Evolutionary conservation across 2,888 invertebrate genomes (phyloP).

Genomic region (Aphidoletes aphidimyza): DNA sequence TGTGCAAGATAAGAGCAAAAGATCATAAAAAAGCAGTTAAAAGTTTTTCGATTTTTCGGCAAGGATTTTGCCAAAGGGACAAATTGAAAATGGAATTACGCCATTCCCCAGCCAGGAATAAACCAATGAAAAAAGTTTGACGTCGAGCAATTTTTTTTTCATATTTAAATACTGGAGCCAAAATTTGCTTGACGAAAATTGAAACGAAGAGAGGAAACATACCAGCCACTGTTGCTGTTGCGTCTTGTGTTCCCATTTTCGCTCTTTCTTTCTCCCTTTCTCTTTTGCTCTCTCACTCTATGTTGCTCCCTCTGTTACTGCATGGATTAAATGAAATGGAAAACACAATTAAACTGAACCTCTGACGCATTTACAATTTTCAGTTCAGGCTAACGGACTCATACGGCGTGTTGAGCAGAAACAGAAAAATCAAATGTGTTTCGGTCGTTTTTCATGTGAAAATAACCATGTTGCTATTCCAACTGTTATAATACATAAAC

Average conservation of each 20-base stretch:
- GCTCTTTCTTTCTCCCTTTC: no score
- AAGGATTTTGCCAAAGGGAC: conserved; percentile 51
- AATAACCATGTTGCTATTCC: neutral
- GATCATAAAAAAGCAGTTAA: neutral
- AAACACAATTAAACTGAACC: conserved; percentile 17
- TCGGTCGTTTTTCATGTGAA: neutral
- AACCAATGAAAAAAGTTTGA: neutral
- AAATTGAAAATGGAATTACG: conserved; percentile 50
- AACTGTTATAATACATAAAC: neutral
- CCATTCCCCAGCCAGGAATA: conserved; percentile 25
- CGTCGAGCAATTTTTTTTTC: neutral
- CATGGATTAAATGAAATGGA: conserved; percentile 16
- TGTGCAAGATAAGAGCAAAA: neutral
- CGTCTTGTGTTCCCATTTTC: no score
- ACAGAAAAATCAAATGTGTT: neutral
- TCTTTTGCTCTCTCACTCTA: no score
- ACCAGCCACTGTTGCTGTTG: no score
- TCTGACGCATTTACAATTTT: neutral
- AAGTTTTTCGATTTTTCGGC: conserved; percentile 50
- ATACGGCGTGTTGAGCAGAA: no score
- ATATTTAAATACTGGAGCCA: neutral
- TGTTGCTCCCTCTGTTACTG: no score
- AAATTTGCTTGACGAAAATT: neutral
- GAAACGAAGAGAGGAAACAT: neutral
- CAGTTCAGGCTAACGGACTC: no score